These are phyloP conservation scores for Hippopotamus amphibius DNA, from an alignment of 2,113 vertebrate species.

Conservation along the genomic window DNA sequence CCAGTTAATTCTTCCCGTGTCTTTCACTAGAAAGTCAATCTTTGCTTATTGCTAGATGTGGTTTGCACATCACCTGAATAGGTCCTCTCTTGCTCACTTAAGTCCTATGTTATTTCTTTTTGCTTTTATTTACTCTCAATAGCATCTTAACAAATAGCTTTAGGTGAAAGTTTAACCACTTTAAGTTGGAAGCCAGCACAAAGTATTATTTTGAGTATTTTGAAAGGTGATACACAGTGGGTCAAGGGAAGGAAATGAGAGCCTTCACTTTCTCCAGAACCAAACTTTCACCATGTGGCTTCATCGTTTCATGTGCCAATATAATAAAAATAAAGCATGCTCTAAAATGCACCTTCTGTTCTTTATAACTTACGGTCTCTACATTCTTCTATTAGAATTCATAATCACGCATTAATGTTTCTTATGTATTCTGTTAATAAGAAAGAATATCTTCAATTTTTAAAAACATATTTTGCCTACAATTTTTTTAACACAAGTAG, in stretches of 20 bases:
- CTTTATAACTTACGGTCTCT: not conserved
- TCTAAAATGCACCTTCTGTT: slow-evolving; percentile 3
- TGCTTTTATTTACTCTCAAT: not conserved
- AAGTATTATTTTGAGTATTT: slow-evolving; percentile 24
- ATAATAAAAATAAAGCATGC: slow-evolving; percentile 6
- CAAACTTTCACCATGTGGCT: not conserved
- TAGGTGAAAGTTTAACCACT: slow-evolving; percentile 25
- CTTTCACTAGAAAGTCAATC: not conserved
- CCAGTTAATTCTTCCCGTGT: not conserved
- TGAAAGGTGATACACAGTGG: not conserved
- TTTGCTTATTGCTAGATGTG: not conserved
- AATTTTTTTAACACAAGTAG: not conserved
- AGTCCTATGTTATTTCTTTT: not conserved
- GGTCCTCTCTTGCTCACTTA: not conserved
- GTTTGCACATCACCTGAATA: not conserved
- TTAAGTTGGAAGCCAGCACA: not conserved
- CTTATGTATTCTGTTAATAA: not conserved
- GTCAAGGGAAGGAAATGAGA: not conserved
- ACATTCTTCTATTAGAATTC: slow-evolving; percentile 16
- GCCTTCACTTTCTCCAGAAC: slow-evolving; percentile 35
- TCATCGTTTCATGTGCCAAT: slow-evolving; percentile 13
- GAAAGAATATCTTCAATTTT: slow-evolving; percentile 43
- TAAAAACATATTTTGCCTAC: slow-evolving; percentile 4
- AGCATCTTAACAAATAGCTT: not conserved
- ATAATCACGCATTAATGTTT: not conserved